These are phyloP conservation scores for Tethea ocularis DNA, from an alignment of 2,888 invertebrate genomes.

Conservation along the genomic window DNA sequence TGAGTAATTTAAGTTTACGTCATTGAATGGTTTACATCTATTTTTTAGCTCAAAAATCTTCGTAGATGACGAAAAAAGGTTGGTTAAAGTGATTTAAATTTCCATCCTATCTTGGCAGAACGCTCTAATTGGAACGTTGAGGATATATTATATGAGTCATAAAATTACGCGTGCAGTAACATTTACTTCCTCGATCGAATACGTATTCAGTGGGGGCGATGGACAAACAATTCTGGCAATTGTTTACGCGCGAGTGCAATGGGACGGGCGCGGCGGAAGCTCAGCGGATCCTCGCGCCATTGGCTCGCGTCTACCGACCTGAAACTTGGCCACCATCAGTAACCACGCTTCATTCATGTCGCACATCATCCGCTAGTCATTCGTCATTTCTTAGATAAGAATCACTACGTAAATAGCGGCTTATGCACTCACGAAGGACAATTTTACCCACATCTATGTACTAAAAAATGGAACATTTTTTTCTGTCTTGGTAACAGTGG, in stretches of 20 bases:
- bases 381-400: constrained; percentile 51
- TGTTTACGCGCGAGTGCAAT: constrained; percentile 72
- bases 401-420: constrained; percentile 24
- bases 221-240: constrained; percentile 64
- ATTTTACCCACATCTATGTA: no score
- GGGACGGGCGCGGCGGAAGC: constrained; percentile 71
- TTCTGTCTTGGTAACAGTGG: no score
- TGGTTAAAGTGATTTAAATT: neutral
- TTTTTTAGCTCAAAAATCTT: neutral
- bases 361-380: constrained; percentile 44
- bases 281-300: constrained; percentile 79
- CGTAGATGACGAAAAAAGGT: neutral
- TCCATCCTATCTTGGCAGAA: neutral
- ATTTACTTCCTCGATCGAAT: constrained; percentile 24
- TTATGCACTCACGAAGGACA: neutral
- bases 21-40: no score
- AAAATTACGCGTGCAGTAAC: constrained; percentile 8
- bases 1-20: no score
- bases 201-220: constrained; percentile 37
- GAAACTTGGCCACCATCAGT: constrained; percentile 63
- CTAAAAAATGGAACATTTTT: no score
- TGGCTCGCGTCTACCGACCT: constrained; percentile 60
- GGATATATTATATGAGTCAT: constrained; percentile 4
- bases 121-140: neutral
- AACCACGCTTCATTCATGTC: constrained; percentile 64